Percentiles rank a stretch among this genome's conserved stretches.
Conservation (phyloP, 2,888 invertebrate genomes). For the Drosophila melanosoma region DNA sequence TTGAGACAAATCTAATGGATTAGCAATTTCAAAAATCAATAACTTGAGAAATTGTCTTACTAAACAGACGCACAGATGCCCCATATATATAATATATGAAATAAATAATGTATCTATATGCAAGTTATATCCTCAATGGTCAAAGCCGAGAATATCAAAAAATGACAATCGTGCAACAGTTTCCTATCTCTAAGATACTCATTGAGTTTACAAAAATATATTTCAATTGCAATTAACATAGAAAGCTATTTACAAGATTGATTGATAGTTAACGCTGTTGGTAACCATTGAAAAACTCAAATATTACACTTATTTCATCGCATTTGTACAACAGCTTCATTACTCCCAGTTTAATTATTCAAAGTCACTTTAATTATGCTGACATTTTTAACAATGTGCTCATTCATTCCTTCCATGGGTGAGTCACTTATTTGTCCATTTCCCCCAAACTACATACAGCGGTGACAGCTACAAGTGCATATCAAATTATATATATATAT, state of each 20-base stretch:
- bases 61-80: constrained; percentile 26
- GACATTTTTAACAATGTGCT: constrained; percentile 77
- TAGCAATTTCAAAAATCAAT: constrained; percentile 9
- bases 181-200: background rate
- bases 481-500: constrained; percentile 29
- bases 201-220: constrained; percentile 3
- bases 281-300: background rate
- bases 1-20: constrained; percentile 37
- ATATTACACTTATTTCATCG: background rate
- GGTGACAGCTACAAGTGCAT: constrained; percentile 61
- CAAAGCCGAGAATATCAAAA: background rate
- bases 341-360: constrained; percentile 72
- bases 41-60: background rate
- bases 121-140: background rate
- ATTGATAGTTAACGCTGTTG: constrained; percentile 22
- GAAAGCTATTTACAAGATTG: constrained; percentile 6
- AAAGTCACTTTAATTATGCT: constrained; percentile 75
- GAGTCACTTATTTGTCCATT: constrained; percentile 68
- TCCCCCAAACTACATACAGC: constrained; percentile 19
- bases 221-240: constrained; percentile 22
- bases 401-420: constrained; percentile 48
- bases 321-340: constrained; percentile 25
- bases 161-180: background rate
- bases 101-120: background rate
- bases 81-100: constrained; percentile 1